These are phyloP conservation scores for Thysanoteuthis rhombus DNA, from an alignment of 2,888 invertebrate genomes.

Conservation along the genomic window DNA sequence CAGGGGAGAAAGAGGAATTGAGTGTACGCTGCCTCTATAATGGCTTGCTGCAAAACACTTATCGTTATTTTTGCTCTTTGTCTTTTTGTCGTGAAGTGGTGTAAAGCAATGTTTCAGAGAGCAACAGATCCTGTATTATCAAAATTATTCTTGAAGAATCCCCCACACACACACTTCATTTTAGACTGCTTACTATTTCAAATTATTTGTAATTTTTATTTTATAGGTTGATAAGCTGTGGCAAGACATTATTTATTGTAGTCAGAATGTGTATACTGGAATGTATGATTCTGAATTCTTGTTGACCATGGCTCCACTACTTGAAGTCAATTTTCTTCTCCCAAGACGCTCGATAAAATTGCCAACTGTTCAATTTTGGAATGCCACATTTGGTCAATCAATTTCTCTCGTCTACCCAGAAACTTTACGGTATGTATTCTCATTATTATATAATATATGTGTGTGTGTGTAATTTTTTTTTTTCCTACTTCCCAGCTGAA, in stretches of 20 bases:
- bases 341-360: conserved; percentile 55
- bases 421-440: conserved; percentile 52
- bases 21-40: too few relatives aligned
- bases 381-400: conserved; percentile 55
- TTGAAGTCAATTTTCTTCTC: conserved; percentile 57
- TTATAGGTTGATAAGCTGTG: conserved; percentile 62
- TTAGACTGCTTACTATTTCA: neutral
- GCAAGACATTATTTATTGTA: conserved; percentile 53
- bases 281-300: conserved; percentile 59
- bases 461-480: neutral
- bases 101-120: too few relatives aligned
- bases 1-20: too few relatives aligned
- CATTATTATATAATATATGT: neutral
- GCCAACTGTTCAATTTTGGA: conserved; percentile 59
- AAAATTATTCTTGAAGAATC: too few relatives aligned
- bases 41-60: too few relatives aligned
- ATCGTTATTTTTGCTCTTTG: too few relatives aligned
- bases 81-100: too few relatives aligned
- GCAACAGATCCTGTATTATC: too few relatives aligned
- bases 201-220: conserved; percentile 2
- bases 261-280: conserved; percentile 55
- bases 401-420: conserved; percentile 55
- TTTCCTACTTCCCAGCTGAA: neutral
- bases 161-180: too few relatives aligned
- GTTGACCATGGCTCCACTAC: conserved; percentile 51